Evolutionary conservation across 2,888 invertebrate genomes (phyloP).

Genomic region (Cataglyphis albicans): DNA sequence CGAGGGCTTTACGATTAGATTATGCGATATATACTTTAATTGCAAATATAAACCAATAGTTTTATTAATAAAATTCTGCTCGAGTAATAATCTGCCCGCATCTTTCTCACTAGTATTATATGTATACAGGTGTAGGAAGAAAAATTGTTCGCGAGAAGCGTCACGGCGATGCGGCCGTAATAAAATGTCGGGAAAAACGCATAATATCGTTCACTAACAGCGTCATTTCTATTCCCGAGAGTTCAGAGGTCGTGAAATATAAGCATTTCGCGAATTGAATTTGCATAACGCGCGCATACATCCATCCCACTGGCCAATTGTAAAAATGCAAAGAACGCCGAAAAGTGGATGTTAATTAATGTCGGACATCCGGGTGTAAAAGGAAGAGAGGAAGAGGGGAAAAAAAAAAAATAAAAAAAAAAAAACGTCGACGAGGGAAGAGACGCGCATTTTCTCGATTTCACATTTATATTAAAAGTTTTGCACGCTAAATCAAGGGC

Average conservation of each 20-base stretch:
- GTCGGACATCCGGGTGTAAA: slow-evolving; percentile 27
- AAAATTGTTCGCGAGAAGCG: slow-evolving; percentile 11
- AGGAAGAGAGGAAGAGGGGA: not conserved
- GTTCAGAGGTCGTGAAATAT: slow-evolving; percentile 44
- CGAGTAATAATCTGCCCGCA: not conserved
- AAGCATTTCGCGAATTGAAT: slow-evolving; percentile 46
- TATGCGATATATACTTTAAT: slow-evolving; percentile 4
- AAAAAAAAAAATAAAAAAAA: not conserved
- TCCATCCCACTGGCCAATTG: not conserved
- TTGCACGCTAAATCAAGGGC: slow-evolving; percentile 30
- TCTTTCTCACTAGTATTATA: not conserved
- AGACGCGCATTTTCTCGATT: slow-evolving; percentile 9
- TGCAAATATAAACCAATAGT: not conserved
- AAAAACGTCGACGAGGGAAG: not conserved
- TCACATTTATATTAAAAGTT: slow-evolving; percentile 52
- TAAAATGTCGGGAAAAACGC: slow-evolving; percentile 17
- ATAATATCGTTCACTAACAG: slow-evolving; percentile 37
- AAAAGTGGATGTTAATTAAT: slow-evolving; percentile 55
- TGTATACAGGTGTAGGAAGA: not conserved
- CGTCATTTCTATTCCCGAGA: slow-evolving; percentile 27
- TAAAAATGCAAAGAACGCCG: slow-evolving; percentile 39
- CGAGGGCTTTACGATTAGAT: not conserved
- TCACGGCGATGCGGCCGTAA: slow-evolving; percentile 24
- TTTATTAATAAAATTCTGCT: slow-evolving; percentile 8
- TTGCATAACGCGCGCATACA: slow-evolving; percentile 18